Evolutionary conservation across 1,140 invertebrate genomes (phyloP).

Genomic region (Microplitis mediator): DNA sequence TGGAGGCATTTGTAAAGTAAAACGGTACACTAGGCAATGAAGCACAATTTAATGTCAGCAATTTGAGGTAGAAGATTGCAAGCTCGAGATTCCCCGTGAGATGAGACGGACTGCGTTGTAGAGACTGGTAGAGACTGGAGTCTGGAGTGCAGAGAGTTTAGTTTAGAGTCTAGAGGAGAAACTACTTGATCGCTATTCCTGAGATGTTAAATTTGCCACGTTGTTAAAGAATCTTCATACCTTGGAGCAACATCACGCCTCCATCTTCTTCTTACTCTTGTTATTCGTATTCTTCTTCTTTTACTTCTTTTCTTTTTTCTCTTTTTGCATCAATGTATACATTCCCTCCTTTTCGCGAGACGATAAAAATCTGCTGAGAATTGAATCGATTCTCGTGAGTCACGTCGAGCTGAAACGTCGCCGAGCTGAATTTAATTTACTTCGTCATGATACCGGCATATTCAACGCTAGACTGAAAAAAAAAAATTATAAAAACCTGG

Average conservation of each 20-base stretch:
- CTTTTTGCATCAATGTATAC: background rate
- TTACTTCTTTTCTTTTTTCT: too few species aligned
- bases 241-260: background rate
- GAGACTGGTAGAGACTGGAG: too few species aligned
- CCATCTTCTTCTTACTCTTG: too few species aligned
- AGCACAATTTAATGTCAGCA: constrained; percentile 4
- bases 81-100: background rate
- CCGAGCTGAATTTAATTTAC: constrained; percentile 2
- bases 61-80: background rate
- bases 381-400: background rate
- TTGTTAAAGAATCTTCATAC: constrained; percentile 12
- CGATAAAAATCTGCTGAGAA: constrained; percentile 21
- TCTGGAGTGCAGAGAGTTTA: too few species aligned
- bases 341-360: too few species aligned
- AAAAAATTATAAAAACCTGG: background rate
- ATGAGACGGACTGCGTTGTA: background rate
- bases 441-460: constrained; percentile 4
- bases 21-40: background rate
- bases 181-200: background rate
- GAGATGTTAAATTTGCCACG: constrained; percentile 2
- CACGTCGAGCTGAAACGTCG: background rate
- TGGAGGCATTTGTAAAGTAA: background rate
- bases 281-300: too few species aligned
- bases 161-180: background rate
- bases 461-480: background rate